Conservation (phyloP, 2,888 invertebrate species). For the Cataglyphis albicans region DNA sequence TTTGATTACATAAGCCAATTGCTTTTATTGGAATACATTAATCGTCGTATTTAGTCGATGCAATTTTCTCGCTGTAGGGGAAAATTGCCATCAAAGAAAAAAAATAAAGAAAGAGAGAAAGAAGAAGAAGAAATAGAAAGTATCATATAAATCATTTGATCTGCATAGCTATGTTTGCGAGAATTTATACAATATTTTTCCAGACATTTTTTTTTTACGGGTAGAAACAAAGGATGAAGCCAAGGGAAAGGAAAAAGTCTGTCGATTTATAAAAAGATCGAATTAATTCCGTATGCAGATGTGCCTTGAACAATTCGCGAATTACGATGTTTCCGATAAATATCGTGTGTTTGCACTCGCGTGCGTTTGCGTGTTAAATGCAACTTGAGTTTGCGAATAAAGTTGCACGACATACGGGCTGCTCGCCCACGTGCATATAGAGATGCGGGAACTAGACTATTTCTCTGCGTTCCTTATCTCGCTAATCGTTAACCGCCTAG, state of each 20-base stretch:
- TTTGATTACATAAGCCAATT: not conserved
- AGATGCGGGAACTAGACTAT: slow-evolving; percentile 31
- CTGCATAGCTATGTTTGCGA: not conserved
- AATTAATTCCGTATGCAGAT: slow-evolving; percentile 9
- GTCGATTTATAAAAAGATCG: not conserved
- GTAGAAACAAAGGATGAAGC: not conserved
- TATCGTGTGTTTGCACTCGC: slow-evolving; percentile 45
- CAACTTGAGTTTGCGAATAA: slow-evolving; percentile 36
- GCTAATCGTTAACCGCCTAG: slow-evolving; percentile 27
- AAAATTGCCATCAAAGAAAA: not conserved
- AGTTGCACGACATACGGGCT: slow-evolving; percentile 30
- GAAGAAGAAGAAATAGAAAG: not conserved
- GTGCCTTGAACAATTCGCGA: slow-evolving; percentile 1
- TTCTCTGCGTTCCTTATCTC: slow-evolving; percentile 46
- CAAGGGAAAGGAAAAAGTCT: not conserved
- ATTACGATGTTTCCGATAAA: slow-evolving; percentile 45
- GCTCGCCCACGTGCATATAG: not conserved
- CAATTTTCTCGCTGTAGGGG: slow-evolving; percentile 2
- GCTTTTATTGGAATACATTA: not conserved
- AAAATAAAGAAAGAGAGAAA: not conserved
- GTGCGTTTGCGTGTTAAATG: slow-evolving; percentile 46
- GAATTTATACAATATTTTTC: slow-evolving; percentile 14
- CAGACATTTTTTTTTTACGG: not conserved
- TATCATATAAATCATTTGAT: slow-evolving; percentile 7
- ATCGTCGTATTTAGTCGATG: not conserved